Evolutionary conservation across 2,888 invertebrate genomes (phyloP).

Genomic region (Drosophila melanosoma): DNA sequence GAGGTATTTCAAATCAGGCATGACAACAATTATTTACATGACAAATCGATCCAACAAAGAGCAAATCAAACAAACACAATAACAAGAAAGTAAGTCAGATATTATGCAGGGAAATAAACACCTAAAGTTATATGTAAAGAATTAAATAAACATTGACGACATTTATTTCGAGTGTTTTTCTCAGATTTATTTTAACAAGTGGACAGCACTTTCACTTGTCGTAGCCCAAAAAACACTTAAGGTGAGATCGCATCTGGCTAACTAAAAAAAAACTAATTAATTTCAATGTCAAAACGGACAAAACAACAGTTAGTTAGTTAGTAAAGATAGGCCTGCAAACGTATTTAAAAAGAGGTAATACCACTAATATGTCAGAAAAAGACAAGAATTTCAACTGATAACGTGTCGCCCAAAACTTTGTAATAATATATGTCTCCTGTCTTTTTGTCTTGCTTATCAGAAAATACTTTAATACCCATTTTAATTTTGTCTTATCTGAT

Average conservation of each 20-base stretch:
- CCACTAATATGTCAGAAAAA: neutral
- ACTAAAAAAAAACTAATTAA: constrained; percentile 10
- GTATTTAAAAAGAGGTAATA: neutral
- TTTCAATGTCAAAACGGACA: constrained; percentile 22
- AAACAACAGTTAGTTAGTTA: constrained; percentile 1
- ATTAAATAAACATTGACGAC: constrained; percentile 59
- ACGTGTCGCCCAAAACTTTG: neutral
- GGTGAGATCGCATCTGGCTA: constrained; percentile 15
- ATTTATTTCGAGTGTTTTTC: constrained; percentile 44
- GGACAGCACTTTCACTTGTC: constrained; percentile 65
- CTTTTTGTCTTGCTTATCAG: constrained; percentile 41
- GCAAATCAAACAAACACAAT: neutral
- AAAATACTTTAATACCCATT: constrained; percentile 53
- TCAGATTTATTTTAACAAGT: constrained; percentile 35
- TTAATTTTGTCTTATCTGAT: constrained; percentile 39
- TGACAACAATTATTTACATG: constrained; percentile 35
- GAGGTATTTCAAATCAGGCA: constrained; percentile 24
- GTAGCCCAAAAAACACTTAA: neutral
- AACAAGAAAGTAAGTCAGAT: constrained; percentile 21
- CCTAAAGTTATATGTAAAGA: constrained; percentile 41
- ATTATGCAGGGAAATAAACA: constrained; percentile 6
- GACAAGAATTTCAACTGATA: neutral
- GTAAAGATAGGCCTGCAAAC: constrained; percentile 2
- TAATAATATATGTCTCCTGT: constrained; percentile 24
- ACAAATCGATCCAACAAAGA: neutral